A percentile compares a stretch with the other conserved stretches of the same genome.
Conservation (phyloP, 92 coral and sea anemone genomes). For the Parazoanthus swiftii region DNA sequence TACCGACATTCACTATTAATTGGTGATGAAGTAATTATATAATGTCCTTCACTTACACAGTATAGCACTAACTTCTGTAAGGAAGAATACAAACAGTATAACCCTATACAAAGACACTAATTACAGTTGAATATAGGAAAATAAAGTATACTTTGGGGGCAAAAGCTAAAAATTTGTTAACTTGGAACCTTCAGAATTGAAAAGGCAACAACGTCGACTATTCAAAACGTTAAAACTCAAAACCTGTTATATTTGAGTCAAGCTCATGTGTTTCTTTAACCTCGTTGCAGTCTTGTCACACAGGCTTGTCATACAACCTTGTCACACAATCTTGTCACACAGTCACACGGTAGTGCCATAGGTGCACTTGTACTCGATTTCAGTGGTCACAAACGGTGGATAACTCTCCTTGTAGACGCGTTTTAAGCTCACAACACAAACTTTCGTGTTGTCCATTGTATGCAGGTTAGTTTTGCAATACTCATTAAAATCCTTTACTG, state of each 20-base stretch:
- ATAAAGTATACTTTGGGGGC: no score
- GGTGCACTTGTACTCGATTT: constrained; percentile 60
- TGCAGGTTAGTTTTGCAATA: constrained; percentile 65
- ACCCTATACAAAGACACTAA: no score
- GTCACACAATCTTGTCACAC: neutral
- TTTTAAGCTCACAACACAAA: constrained; percentile 74
- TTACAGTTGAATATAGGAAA: no score
- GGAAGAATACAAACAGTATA: no score
- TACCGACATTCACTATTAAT: no score
- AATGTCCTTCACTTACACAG: no score
- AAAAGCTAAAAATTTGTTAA: no score
- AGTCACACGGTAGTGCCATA: constrained; percentile 35
- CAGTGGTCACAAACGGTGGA: constrained; percentile 69
- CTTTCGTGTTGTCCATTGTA: constrained; percentile 60
- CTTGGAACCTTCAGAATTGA: no score
- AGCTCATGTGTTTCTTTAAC: no score
- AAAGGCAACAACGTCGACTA: no score
- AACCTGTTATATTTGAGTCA: neutral
- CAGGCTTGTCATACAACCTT: neutral
- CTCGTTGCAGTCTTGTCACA: neutral
- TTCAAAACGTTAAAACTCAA: neutral
- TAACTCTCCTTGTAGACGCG: constrained; percentile 74
- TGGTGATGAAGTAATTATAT: no score
- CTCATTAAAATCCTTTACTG: constrained; percentile 63
- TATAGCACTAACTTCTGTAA: no score